phyloP scores from a whole-genome alignment of 1,140 invertebrate species.

The Drosophila sproati region DNA sequence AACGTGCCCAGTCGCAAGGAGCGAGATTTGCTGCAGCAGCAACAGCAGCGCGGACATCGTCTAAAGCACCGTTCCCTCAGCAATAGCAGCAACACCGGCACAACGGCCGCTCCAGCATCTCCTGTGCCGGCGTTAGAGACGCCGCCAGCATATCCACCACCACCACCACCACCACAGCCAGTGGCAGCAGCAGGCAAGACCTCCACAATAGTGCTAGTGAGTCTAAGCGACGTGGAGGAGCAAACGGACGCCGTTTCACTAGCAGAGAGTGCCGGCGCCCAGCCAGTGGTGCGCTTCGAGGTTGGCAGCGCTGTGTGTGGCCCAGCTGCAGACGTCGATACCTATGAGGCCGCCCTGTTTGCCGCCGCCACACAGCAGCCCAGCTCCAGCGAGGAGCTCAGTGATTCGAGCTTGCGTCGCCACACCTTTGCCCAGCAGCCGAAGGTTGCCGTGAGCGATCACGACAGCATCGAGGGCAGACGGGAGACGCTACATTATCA shows the following conservation, averaged over 20 bases:
- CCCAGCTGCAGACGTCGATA: slow-evolving; percentile 59
- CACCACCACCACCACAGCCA: slow-evolving; percentile 23
- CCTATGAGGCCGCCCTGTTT: slow-evolving; percentile 66
- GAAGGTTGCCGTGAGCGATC: slow-evolving; percentile 61
- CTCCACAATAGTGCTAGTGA: slow-evolving; percentile 35
- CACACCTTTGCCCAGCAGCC: slow-evolving; percentile 61
- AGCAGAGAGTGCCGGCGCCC: slow-evolving; percentile 64
- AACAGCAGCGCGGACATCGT: slow-evolving; percentile 72
- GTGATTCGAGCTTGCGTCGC: slow-evolving; percentile 69
- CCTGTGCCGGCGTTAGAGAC: slow-evolving; percentile 40
- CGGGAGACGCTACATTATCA: slow-evolving; percentile 64
- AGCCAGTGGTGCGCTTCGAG: slow-evolving; percentile 66
- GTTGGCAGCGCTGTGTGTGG: slow-evolving; percentile 75
- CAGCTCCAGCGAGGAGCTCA: slow-evolving; percentile 63
- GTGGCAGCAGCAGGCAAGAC: slow-evolving; percentile 2
- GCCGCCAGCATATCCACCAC: slow-evolving; percentile 31
- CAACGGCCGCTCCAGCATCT: slow-evolving; percentile 48
- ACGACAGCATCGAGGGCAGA: slow-evolving; percentile 69
- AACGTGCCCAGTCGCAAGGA: slow-evolving; percentile 38
- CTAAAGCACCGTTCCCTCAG: background rate
- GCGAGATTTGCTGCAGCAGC: slow-evolving; percentile 68
- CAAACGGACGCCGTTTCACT: slow-evolving; percentile 62
- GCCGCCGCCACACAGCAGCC: slow-evolving; percentile 67
- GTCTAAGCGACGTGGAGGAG: slow-evolving; percentile 50
- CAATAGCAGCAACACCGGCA: slow-evolving; percentile 29